phyloP scores from a whole-genome alignment of 2,113 vertebrate species.

The Neofelis nebulosa region DNA sequence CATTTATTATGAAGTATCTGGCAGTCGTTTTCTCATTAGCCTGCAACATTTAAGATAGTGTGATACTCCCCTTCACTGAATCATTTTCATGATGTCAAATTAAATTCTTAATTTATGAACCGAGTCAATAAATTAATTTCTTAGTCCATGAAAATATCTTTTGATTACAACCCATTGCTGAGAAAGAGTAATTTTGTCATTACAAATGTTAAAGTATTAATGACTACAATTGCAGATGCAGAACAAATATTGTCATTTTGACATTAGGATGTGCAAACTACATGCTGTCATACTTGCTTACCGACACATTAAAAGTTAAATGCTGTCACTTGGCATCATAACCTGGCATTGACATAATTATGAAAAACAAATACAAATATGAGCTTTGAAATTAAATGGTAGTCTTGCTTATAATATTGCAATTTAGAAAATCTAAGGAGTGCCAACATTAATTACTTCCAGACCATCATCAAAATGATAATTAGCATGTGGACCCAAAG shows the following conservation, averaged over 20 bases:
- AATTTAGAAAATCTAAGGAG: constrained; percentile 48
- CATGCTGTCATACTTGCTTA: constrained; percentile 52
- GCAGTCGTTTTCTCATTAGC: constrained; percentile 54
- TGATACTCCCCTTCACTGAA: constrained; percentile 28
- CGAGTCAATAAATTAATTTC: constrained; percentile 67
- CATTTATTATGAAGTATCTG: constrained; percentile 45
- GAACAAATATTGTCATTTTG: constrained; percentile 49
- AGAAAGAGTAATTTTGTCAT: constrained; percentile 37
- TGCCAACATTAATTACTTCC: constrained; percentile 22
- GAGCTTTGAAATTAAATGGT: constrained; percentile 38
- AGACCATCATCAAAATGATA: background rate
- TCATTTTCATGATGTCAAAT: constrained; percentile 68
- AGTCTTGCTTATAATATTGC: background rate
- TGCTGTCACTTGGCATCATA: constrained; percentile 40
- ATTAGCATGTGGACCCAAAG: background rate
- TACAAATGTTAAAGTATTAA: constrained; percentile 23
- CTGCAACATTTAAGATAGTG: constrained; percentile 19
- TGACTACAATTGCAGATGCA: constrained; percentile 36
- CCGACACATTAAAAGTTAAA: constrained; percentile 44
- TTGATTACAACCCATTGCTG: background rate
- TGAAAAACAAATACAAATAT: constrained; percentile 55
- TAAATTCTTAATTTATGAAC: constrained; percentile 62
- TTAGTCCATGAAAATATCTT: constrained; percentile 36
- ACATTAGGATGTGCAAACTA: background rate
- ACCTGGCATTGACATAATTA: constrained; percentile 32